Percentiles rank a stretch among this genome's conserved stretches.
Evolutionary conservation across 2,888 invertebrate species (phyloP).

Genomic region (Phrixothrix hirtus): DNA sequence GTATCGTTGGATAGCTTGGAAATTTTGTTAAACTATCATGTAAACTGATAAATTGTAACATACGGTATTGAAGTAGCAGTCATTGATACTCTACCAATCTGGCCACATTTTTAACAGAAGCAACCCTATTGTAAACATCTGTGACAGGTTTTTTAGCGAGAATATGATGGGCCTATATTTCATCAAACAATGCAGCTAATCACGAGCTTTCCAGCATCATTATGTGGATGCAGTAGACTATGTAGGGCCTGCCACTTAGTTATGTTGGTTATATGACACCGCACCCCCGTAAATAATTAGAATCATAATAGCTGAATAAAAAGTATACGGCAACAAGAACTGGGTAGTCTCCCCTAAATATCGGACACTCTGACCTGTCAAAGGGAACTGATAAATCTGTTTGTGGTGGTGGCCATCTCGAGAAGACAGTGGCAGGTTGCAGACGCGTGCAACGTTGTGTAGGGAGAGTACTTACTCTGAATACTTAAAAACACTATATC

Average conservation of each 20-base stretch:
- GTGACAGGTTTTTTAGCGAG: constrained; percentile 52
- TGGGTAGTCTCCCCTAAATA: constrained; percentile 46
- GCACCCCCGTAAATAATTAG: constrained; percentile 55
- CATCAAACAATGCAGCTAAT: constrained; percentile 44
- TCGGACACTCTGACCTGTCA: constrained; percentile 52
- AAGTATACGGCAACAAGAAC: constrained; percentile 54
- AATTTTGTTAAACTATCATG: constrained; percentile 8
- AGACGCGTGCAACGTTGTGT: constrained; percentile 37
- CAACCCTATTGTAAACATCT: constrained; percentile 51
- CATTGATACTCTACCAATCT: constrained; percentile 48
- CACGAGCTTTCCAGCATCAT: constrained; percentile 44
- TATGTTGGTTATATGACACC: constrained; percentile 55
- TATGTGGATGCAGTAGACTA: constrained; percentile 39
- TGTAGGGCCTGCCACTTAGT: constrained; percentile 54
- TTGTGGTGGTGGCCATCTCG: constrained; percentile 52
- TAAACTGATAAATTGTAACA: constrained; percentile 21
- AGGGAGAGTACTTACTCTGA: constrained; percentile 33
- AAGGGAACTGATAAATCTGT: constrained; percentile 56
- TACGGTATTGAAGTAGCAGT: constrained; percentile 33
- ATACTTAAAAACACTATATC: constrained; percentile 36
- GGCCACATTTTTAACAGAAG: constrained; percentile 51
- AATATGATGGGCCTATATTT: constrained; percentile 52
- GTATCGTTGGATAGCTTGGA: too few relatives aligned
- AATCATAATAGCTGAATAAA: constrained; percentile 57
- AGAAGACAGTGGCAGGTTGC: constrained; percentile 49